phyloP scores from a whole-genome alignment of 2,113 vertebrate species.

The Sturnira hondurensis region DNA sequence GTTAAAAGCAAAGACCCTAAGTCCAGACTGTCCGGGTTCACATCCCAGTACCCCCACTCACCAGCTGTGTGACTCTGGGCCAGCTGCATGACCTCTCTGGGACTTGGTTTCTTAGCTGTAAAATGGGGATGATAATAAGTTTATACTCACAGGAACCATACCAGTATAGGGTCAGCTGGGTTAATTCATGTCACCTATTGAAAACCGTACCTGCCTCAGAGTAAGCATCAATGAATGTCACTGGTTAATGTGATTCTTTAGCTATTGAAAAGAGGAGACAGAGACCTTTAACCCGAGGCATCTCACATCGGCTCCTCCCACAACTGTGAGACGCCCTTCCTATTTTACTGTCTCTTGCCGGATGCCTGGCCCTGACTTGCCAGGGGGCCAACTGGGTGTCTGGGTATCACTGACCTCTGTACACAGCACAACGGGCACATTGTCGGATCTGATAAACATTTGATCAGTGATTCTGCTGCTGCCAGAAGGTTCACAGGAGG shows the following conservation, averaged over 20 bases:
- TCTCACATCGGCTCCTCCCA: background rate
- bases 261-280: background rate
- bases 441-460: constrained; percentile 19
- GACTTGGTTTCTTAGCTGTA: background rate
- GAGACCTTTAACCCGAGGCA: background rate
- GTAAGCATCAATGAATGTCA: background rate
- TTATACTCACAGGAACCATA: background rate
- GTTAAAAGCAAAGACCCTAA: background rate
- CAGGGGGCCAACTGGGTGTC: background rate
- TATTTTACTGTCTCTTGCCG: rapidly evolving
- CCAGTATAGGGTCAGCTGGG: background rate
- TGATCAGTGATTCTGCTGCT: background rate
- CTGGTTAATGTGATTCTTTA: background rate
- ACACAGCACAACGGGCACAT: background rate
- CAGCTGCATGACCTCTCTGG: background rate
- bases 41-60: background rate
- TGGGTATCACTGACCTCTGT: background rate
- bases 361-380: background rate
- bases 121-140: background rate
- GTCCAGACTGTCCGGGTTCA: background rate
- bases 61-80: background rate
- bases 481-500: background rate
- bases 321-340: background rate
- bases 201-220: background rate
- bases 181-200: background rate